Evolutionary conservation across 2,113 vertebrate species (phyloP).

Genomic region (Leptobrachium leishanense): DNA sequence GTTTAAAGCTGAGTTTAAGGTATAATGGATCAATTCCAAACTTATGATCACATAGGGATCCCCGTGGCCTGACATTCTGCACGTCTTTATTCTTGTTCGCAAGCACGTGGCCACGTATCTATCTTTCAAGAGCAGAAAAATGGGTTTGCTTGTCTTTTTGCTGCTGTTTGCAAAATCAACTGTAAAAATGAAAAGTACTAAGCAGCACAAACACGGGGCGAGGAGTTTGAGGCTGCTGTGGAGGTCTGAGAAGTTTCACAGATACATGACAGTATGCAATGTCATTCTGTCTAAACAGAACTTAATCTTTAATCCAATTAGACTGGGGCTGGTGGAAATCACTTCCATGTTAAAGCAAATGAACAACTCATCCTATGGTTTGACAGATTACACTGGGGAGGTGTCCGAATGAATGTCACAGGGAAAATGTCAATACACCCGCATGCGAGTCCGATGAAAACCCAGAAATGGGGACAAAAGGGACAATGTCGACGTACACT

Average conservation of each 20-base stretch:
- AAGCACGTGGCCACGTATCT: too few species aligned
- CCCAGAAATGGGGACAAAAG: too few species aligned
- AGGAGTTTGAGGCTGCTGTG: background rate
- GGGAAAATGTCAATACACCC: background rate
- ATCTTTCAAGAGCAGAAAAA: too few species aligned
- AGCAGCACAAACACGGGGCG: background rate
- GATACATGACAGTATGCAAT: slow-evolving; percentile 27
- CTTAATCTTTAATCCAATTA: slow-evolving; percentile 38
- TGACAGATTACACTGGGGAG: background rate
- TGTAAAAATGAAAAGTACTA: too few species aligned
- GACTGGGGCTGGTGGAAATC: slow-evolving; percentile 7
- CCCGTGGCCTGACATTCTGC: too few species aligned
- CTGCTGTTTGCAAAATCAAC: too few species aligned
- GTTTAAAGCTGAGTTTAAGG: too few species aligned
- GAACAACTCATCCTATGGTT: background rate
- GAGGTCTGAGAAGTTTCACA: slow-evolving; percentile 16
- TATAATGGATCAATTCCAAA: too few species aligned
- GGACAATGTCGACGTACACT: background rate
- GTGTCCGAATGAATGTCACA: background rate
- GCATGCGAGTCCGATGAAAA: background rate
- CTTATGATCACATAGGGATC: too few species aligned
- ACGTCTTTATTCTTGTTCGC: too few species aligned
- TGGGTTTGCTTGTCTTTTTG: too few species aligned
- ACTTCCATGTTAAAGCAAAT: slow-evolving; percentile 2
- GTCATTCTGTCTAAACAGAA: slow-evolving; percentile 37